These are phyloP conservation scores for Holotrichia oblita DNA, from an alignment of 1,140 invertebrate species.

Conservation along the genomic window DNA sequence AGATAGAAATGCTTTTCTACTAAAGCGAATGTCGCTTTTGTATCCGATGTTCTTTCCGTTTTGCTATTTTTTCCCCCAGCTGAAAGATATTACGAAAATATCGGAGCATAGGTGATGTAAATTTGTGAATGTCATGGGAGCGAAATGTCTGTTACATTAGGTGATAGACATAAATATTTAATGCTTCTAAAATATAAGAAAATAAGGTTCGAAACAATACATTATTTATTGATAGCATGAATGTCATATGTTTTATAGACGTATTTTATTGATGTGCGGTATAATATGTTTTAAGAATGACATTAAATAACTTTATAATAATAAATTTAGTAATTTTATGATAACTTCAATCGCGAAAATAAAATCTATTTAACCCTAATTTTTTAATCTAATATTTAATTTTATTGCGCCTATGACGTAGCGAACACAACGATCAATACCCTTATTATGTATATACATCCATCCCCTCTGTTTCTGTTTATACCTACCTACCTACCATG, in stretches of 20 bases:
- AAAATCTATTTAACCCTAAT: too few species aligned
- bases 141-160: background rate
- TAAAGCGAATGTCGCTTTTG: background rate
- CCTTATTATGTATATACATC: background rate
- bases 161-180: background rate
- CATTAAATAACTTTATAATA: too few species aligned
- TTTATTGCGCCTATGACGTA: slow-evolving; percentile 1
- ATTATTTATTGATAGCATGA: too few species aligned
- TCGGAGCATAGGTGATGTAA: background rate
- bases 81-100: background rate
- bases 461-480: background rate
- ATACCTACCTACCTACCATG: background rate
- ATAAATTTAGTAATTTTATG: too few species aligned
- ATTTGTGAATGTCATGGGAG: slow-evolving; percentile 1
- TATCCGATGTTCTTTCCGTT: background rate
- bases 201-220: too few species aligned
- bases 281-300: too few species aligned
- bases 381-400: too few species aligned
- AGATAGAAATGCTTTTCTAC: background rate
- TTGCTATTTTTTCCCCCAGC: background rate
- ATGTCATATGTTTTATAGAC: too few species aligned
- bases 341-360: too few species aligned
- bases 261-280: background rate
- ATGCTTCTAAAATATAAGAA: too few species aligned
- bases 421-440: background rate